These are phyloP conservation scores for Pteria penguin DNA, from an alignment of 2,888 invertebrate genomes.

Conservation along the genomic window DNA sequence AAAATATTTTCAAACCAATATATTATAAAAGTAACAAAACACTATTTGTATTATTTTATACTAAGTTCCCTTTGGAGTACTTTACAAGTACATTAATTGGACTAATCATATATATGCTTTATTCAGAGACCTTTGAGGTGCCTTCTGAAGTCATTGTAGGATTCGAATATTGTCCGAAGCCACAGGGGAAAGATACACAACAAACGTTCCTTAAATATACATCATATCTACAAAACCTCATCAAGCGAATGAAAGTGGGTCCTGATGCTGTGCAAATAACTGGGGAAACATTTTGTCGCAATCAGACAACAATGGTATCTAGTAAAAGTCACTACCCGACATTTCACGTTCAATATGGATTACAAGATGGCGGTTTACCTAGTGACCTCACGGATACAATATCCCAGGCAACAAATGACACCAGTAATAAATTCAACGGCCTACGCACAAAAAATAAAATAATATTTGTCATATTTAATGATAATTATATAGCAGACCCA, in stretches of 20 bases:
- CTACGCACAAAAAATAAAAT: background rate
- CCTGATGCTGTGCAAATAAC: slow-evolving; percentile 10
- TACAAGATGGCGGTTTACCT: slow-evolving; percentile 4
- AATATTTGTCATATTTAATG: background rate
- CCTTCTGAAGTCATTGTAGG: slow-evolving; percentile 14
- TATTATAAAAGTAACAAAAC: too few species aligned
- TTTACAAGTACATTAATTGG: too few species aligned
- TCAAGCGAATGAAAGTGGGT: background rate
- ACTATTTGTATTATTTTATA: too few species aligned
- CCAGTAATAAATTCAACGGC: background rate
- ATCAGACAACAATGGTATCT: background rate
- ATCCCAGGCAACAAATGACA: slow-evolving; percentile 2
- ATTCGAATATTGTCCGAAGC: slow-evolving; percentile 3
- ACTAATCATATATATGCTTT: too few species aligned
- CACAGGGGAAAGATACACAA: background rate
- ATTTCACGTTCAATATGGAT: slow-evolving; percentile 9
- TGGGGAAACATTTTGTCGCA: background rate
- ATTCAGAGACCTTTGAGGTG: background rate
- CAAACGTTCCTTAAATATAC: background rate
- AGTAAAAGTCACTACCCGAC: background rate
- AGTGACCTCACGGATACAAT: slow-evolving; percentile 2
- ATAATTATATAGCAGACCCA: background rate
- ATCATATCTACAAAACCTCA: slow-evolving; percentile 1
- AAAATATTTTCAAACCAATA: too few species aligned
- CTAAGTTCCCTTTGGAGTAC: too few species aligned